Conservation (phyloP, 2,113 vertebrate species). For the Mustela nigripes region DNA sequence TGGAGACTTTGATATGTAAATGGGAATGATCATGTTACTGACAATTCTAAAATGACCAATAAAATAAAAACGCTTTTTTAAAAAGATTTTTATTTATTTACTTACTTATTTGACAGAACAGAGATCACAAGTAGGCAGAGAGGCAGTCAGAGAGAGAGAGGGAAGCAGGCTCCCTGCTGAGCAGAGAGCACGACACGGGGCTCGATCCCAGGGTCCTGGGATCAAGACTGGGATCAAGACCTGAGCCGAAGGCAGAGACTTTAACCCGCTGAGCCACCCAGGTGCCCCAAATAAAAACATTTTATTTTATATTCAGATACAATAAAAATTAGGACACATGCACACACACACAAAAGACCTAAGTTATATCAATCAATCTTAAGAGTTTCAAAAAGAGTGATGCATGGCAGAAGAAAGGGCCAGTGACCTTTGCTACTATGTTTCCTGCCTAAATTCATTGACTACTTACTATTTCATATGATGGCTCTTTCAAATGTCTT, state of each 20-base stretch:
- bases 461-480: neutral
- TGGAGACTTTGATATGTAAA: conserved; percentile 52
- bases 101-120: no score
- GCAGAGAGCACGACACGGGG: no score
- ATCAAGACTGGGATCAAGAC: no score
- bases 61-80: conserved; percentile 30
- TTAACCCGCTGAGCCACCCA: no score
- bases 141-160: no score
- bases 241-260: no score
- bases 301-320: neutral
- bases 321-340: neutral
- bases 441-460: neutral
- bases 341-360: neutral
- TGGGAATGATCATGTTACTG: neutral
- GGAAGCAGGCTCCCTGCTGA: no score
- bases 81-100: neutral
- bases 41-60: neutral
- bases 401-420: neutral
- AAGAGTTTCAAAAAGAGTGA: neutral
- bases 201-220: no score
- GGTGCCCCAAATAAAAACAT: neutral
- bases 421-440: neutral
- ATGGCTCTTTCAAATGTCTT: neutral
- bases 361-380: neutral
- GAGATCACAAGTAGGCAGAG: no score